Base-by-base conservation (phyloP, 2,888 invertebrate species). In the Maniola hyperantus region DNA sequence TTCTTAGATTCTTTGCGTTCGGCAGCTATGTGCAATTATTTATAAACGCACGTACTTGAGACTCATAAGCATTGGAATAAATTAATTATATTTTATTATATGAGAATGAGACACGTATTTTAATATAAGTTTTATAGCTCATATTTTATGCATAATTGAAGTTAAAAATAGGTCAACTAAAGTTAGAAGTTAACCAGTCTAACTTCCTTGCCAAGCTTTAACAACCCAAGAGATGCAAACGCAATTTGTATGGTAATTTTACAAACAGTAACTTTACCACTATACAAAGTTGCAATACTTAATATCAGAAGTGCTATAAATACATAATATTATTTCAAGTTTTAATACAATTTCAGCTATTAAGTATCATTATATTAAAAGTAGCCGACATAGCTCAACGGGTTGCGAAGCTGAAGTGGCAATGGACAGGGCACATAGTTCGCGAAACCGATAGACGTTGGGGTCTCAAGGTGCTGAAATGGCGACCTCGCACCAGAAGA, bases 201-300 rank as follows among this genome's bases (percentile, higher is more conserved):
- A 54, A 54, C 42, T 42, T 57, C 48, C 33, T 2, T 48, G 50
- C 20, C 60, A 48, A 34, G 60, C 55, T 61, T 20, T 61, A 36
- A 50, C 61, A 61, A 61, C 61, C 34, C 18, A 11, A 50, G 61
- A 50, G 61, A 61, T 13, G 36, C 61, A 13, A 13, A 51, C 50
- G 20, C 61, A 61, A 61, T 61, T 51, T 61, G 61, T 51, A 61
- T 61, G 50, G 36, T 61, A 61, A 61, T 59, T 59, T 48, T 59
- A 46, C 59, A 42, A 57, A 11, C 34, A 55, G 39, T 39, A 36
- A 55, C 55, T 55, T 39, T 53, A n/a, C 11, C 26, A 34, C 13
- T 36, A 18, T 39, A 55, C 39, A 18, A 39, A 15, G 36, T 39
- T 39, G 1, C 55, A 10, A 39, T 11, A n/a, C n/a, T n/a, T n/a